A percentile compares a stretch with the other conserved stretches of the same genome.
Evolutionary conservation across 2,888 invertebrate species (phyloP).

Genomic region (Amblyjoppa proteus): DNA sequence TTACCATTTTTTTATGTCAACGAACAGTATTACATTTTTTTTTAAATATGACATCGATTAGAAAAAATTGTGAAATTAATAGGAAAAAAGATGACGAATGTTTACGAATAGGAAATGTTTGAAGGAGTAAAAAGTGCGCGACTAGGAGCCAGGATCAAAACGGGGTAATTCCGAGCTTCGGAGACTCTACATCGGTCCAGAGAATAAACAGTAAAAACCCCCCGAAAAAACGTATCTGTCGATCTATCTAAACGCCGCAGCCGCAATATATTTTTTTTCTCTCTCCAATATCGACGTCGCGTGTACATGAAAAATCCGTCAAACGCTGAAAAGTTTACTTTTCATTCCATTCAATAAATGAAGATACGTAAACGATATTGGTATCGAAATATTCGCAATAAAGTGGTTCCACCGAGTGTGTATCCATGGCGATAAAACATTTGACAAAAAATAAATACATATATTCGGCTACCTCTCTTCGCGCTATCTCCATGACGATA

Average conservation of each 20-base stretch:
- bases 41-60: not conserved
- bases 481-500: conserved; percentile 14
- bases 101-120: not conserved
- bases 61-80: not conserved
- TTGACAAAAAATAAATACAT: not conserved
- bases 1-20: not conserved
- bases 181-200: not conserved
- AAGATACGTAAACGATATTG: conserved; percentile 36
- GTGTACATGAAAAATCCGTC: conserved; percentile 22
- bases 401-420: not conserved
- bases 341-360: conserved; percentile 31
- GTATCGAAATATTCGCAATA: conserved; percentile 18
- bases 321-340: conserved; percentile 9
- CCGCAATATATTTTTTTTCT: not conserved
- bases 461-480: conserved; percentile 13
- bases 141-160: conserved; percentile 1
- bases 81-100: not conserved
- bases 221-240: conserved; percentile 7
- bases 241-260: not conserved
- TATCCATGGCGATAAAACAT: conserved; percentile 33
- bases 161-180: not conserved
- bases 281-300: conserved; percentile 10
- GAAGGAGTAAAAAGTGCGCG: conserved; percentile 37
- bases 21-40: not conserved
- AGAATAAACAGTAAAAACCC: conserved; percentile 4